Evolutionary conservation across 2,113 vertebrate species (phyloP).

Genomic region (Aepyceros melampus): DNA sequence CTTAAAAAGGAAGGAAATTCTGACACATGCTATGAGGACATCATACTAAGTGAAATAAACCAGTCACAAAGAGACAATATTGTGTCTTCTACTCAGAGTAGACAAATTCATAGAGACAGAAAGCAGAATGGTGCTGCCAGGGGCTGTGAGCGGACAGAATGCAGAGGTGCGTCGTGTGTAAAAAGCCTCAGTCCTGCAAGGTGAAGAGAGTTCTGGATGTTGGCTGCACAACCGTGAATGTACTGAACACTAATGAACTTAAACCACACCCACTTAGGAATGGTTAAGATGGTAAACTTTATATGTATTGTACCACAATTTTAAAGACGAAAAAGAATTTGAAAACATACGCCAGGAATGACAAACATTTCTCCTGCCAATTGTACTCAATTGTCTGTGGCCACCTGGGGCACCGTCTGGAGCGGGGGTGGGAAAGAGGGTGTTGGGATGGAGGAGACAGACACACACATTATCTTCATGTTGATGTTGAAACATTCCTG

Average conservation of each 20-base stretch:
- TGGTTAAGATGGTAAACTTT: neutral
- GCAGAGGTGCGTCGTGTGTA: neutral
- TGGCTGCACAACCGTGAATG: neutral
- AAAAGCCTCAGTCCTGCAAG: neutral
- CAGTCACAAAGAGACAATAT: neutral
- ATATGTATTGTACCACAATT: neutral
- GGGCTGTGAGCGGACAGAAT: fast-evolving
- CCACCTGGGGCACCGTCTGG: neutral
- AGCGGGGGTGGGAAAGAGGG: neutral
- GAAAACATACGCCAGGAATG: neutral
- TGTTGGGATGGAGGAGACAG: neutral
- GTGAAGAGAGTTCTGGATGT: neutral
- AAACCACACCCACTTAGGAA: neutral
- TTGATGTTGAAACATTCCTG: neutral
- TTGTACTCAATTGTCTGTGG: neutral
- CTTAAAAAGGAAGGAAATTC: neutral
- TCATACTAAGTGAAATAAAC: neutral
- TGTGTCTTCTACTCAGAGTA: neutral
- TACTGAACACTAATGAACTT: neutral
- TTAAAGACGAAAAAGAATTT: neutral
- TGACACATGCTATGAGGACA: neutral
- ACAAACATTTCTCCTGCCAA: neutral
- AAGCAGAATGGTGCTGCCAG: neutral
- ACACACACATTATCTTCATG: neutral
- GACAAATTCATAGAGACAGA: neutral